Percentiles rank a stretch among this genome's conserved stretches.
Conservation (phyloP, 2,113 vertebrate species). For the Calyptomena viridis region DNA sequence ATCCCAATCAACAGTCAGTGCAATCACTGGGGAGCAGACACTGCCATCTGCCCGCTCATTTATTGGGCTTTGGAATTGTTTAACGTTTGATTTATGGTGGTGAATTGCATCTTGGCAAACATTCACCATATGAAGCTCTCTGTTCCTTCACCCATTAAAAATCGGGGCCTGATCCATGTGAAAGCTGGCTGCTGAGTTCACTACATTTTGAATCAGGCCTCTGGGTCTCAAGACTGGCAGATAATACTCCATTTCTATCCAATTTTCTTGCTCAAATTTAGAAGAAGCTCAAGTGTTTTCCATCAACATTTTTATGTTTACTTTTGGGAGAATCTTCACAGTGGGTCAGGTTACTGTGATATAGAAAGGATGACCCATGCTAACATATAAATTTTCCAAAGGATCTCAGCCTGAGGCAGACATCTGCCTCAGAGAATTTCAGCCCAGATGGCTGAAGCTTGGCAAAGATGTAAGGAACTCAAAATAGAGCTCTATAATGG, state of each 20-base stretch:
- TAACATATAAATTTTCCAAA: neutral
- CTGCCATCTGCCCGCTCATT: constrained; percentile 9
- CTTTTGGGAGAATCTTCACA: constrained; percentile 1
- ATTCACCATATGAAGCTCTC: neutral
- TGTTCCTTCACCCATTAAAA: constrained; percentile 19
- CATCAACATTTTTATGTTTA: constrained; percentile 15
- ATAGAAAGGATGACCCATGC: constrained; percentile 8
- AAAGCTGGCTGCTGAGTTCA: constrained; percentile 26
- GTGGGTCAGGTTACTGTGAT: constrained; percentile 11
- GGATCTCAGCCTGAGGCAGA: neutral
- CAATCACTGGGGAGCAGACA: constrained; percentile 7
- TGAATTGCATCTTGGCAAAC: neutral
- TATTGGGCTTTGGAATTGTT: constrained; percentile 33
- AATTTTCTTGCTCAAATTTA: constrained; percentile 2
- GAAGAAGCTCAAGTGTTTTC: constrained; percentile 13
- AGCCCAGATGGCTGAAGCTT: constrained; percentile 8
- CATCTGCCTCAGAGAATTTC: neutral
- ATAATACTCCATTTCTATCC: neutral
- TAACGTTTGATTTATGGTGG: constrained; percentile 12
- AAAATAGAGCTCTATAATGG: neutral
- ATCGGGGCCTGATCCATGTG: neutral
- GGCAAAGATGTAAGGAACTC: neutral
- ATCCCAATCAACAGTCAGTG: constrained; percentile 13
- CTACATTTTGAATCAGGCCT: neutral
- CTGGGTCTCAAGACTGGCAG: neutral